A percentile compares a stretch with the other conserved stretches of the same genome.
phyloP scores from a whole-genome alignment of 2,113 vertebrate genomes.

The Dendropsophus ebraccatus region DNA sequence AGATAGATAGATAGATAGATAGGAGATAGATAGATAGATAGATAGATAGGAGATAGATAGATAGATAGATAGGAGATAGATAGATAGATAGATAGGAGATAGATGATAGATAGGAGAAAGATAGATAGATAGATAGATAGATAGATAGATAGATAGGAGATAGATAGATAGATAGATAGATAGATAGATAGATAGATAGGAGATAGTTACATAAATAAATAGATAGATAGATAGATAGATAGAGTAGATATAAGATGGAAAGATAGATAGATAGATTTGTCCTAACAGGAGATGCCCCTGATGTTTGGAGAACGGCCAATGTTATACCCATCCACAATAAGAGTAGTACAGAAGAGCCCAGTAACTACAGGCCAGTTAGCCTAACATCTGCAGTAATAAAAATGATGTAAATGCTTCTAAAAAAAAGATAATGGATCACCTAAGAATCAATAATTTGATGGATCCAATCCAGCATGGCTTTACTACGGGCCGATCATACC shows the following conservation, averaged over 20 bases:
- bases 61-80: background rate
- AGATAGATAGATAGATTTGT: conserved; percentile 14
- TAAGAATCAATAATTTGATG: no score
- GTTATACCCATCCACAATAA: no score
- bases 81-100: background rate
- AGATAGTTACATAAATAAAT: background rate
- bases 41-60: background rate
- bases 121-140: conserved; percentile 7
- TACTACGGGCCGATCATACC: no score
- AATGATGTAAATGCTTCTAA: no score
- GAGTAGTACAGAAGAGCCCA: no score
- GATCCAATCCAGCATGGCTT: no score
- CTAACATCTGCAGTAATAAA: no score
- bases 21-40: background rate
- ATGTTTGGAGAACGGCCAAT: no score
- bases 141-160: background rate
- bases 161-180: background rate
- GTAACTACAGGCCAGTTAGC: no score
- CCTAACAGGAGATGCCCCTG: no score
- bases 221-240: conserved; percentile 3
- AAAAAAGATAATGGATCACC: no score
- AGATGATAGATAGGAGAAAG: background rate
- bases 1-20: conserved; percentile 4
- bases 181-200: conserved; percentile 4
- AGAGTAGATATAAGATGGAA: background rate